Evolutionary conservation across 2,797 vertebrate genomes (phyloP).

Genomic region (Sebastes taczanowskii): DNA sequence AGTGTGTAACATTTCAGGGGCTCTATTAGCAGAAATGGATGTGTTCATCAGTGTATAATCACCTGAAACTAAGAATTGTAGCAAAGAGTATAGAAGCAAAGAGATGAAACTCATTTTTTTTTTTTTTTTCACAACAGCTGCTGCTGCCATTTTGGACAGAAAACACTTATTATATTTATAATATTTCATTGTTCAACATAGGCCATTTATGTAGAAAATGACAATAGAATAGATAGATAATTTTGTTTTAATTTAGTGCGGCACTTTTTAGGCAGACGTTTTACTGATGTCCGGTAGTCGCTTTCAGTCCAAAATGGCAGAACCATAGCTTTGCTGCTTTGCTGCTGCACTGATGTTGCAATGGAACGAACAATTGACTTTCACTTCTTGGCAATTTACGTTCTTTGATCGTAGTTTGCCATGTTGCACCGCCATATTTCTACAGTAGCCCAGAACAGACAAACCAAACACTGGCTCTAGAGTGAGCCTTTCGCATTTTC

Average conservation of each 20-base stretch:
- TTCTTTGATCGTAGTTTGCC: no score
- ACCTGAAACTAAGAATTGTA: not conserved
- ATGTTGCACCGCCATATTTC: not conserved
- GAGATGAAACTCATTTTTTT: no score
- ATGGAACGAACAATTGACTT: not conserved
- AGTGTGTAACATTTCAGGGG: not conserved
- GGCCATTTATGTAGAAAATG: no score
- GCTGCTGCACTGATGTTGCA: not conserved
- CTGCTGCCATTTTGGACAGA: no score
- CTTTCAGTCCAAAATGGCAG: not conserved
- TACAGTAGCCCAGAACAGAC: not conserved
- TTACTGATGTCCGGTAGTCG: not conserved
- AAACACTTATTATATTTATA: no score
- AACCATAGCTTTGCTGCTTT: not conserved
- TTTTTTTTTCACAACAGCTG: no score
- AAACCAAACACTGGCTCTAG: not conserved
- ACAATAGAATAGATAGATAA: not conserved
- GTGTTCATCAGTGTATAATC: not conserved
- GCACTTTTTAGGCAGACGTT: not conserved
- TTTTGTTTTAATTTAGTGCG: not conserved
- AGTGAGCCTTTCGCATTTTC: not conserved
- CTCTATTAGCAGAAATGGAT: not conserved
- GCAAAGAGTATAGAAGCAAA: no score
- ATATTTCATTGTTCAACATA: no score
- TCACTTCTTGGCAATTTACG: not conserved